Percentiles rank a stretch among this genome's conserved stretches.
Evolutionary conservation across 2,113 vertebrate species (phyloP).

Genomic region (Myrmecophaga tridactyla): DNA sequence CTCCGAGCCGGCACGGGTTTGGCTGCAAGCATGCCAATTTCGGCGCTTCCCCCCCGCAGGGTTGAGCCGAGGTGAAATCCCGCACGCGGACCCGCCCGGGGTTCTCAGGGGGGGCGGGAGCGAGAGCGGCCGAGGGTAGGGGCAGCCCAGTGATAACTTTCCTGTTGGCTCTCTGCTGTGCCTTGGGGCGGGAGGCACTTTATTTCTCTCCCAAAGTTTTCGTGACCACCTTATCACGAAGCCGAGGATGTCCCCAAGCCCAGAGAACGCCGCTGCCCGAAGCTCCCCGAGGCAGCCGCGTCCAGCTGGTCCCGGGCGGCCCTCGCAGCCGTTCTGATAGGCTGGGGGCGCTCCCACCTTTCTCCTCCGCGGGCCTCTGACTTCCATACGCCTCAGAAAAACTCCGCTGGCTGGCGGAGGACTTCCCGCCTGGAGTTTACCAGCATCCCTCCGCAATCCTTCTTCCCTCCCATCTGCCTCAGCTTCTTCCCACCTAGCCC

Average conservation of each 20-base stretch:
- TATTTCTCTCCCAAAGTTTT: background rate
- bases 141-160: background rate
- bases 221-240: background rate
- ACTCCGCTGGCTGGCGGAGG: background rate
- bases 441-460: background rate
- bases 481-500: background rate
- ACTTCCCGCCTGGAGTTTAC: background rate
- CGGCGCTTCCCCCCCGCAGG: background rate
- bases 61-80: background rate
- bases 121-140: background rate
- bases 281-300: background rate
- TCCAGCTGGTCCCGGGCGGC: background rate
- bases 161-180: background rate
- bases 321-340: slow-evolving; percentile 41
- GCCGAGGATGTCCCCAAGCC: background rate
- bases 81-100: fast-evolving
- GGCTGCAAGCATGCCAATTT: fast-evolving
- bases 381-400: background rate
- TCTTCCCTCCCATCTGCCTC: background rate
- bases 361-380: background rate
- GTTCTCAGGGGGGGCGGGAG: background rate
- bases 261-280: background rate
- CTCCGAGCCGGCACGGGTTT: background rate
- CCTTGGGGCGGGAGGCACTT: background rate
- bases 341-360: background rate